Conservation (phyloP, 2,888 invertebrate genomes). For the Eremobia ochroleuca region DNA sequence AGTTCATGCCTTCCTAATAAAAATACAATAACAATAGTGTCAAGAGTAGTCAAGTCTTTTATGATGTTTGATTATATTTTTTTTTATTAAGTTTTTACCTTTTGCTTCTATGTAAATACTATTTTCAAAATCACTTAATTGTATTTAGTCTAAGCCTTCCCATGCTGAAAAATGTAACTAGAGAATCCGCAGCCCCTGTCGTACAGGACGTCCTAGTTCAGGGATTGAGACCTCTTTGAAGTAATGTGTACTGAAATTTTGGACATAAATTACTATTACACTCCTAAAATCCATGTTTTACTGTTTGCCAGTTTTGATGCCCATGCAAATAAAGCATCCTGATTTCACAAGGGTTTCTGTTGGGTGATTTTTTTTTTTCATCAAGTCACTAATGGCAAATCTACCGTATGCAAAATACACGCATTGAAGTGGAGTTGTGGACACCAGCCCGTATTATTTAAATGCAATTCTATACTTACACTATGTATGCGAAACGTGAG, state of each 20-base stretch:
- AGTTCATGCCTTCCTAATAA: too few relatives aligned
- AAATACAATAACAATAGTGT: background rate
- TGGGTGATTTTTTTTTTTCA: background rate
- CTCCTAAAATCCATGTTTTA: background rate
- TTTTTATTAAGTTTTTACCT: too few relatives aligned
- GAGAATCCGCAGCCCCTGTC: background rate
- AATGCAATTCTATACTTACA: constrained; percentile 78
- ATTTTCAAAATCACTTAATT: background rate
- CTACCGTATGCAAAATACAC: too few relatives aligned
- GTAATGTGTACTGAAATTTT: background rate
- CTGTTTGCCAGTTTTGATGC: background rate
- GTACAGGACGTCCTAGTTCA: background rate
- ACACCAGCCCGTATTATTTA: too few relatives aligned
- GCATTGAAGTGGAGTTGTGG: too few relatives aligned
- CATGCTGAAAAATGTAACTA: background rate
- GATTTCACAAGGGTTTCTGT: background rate
- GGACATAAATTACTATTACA: background rate
- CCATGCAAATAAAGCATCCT: background rate
- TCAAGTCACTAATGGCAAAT: background rate
- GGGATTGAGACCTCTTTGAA: background rate
- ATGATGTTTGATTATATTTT: background rate
- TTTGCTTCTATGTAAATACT: background rate
- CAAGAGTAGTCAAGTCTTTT: background rate
- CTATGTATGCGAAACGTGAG: constrained; percentile 95
- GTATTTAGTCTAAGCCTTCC: background rate